Conservation (phyloP, 2,113 vertebrate genomes). For the Pan paniscus region DNA sequence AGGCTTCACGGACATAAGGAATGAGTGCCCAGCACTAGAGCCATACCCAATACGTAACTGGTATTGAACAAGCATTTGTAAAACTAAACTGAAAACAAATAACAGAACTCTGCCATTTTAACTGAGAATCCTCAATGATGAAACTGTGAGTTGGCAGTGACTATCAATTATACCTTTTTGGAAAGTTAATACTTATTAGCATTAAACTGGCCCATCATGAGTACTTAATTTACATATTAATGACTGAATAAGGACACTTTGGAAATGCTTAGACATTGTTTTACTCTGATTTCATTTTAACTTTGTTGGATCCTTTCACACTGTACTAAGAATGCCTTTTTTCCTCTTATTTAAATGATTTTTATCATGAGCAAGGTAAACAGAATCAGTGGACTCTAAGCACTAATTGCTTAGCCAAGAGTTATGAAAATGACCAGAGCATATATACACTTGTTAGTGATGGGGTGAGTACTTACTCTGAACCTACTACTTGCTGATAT, state of each 20-base stretch:
- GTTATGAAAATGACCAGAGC: neutral
- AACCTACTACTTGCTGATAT: neutral
- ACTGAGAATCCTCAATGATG: neutral
- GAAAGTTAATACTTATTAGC: neutral
- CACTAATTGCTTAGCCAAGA: neutral
- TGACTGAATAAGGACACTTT: neutral
- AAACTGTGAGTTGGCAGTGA: neutral
- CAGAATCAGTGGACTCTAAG: neutral
- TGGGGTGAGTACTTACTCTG: rapidly evolving
- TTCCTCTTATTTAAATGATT: neutral
- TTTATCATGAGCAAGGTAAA: neutral
- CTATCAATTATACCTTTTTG: neutral
- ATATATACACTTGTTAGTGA: neutral
- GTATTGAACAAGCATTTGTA: neutral
- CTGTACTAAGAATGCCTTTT: neutral
- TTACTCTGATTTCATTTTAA: neutral
- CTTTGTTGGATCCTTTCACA: neutral
- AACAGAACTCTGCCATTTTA: neutral
- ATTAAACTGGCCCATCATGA: neutral
- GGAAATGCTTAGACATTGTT: neutral
- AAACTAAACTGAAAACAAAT: neutral
- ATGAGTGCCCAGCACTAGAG: neutral
- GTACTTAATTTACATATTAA: neutral
- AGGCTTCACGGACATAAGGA: neutral
- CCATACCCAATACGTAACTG: neutral